Percentiles rank a stretch among this genome's conserved stretches.
Evolutionary conservation across 2,888 invertebrate genomes (phyloP).

Genomic region (Philereme vetulata): DNA sequence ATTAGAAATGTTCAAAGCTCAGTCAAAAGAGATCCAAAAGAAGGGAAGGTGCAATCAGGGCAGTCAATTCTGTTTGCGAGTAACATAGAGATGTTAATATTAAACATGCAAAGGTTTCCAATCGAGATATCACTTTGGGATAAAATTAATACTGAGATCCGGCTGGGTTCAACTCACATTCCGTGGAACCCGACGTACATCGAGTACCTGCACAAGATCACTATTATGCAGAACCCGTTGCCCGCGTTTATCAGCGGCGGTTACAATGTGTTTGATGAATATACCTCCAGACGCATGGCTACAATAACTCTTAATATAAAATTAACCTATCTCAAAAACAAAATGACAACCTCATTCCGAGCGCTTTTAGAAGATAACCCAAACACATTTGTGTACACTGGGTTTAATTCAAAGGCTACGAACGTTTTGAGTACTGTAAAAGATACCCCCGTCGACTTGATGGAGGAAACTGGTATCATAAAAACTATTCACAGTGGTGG

Average conservation of each 20-base stretch:
- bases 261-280: constrained; percentile 60
- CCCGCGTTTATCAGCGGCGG: constrained; percentile 46
- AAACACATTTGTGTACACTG: constrained; percentile 33
- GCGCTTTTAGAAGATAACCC: constrained; percentile 36
- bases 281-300: constrained; percentile 60
- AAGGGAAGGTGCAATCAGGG: constrained; percentile 44
- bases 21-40: constrained; percentile 28
- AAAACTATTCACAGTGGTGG: constrained; percentile 50
- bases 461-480: constrained; percentile 44
- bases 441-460: constrained; percentile 18
- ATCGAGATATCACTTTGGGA: constrained; percentile 61
- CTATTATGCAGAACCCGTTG: constrained; percentile 32
- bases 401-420: constrained; percentile 32
- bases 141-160: constrained; percentile 44
- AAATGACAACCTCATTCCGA: constrained; percentile 37
- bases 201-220: constrained; percentile 54
- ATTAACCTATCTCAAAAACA: constrained; percentile 52
- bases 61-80: constrained; percentile 53
- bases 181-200: constrained; percentile 58
- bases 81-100: constrained; percentile 48
- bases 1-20: constrained; percentile 32
- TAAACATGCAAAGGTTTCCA: constrained; percentile 61
- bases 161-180: constrained; percentile 57
- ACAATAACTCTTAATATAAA: constrained; percentile 58
- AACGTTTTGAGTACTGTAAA: constrained; percentile 32